Percentiles rank a stretch among this genome's conserved stretches.
These are phyloP conservation scores for Trisateles emortualis DNA, from an alignment of 2,888 invertebrate genomes.

Conservation along the genomic window DNA sequence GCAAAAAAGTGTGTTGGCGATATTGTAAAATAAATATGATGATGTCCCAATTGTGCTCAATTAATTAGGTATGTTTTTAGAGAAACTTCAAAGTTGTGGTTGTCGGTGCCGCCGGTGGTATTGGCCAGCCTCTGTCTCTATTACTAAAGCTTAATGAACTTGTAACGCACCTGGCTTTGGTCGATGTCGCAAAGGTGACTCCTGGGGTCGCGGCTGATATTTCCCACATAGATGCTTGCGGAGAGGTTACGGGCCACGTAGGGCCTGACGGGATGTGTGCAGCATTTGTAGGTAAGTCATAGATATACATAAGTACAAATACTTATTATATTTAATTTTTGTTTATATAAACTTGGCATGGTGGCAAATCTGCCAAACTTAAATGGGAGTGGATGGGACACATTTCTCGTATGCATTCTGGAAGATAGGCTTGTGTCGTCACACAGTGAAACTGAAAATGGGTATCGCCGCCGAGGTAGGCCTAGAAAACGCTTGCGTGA, in stretches of 20 bases:
- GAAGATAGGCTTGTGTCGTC: no score
- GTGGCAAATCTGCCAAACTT: no score
- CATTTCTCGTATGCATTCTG: no score
- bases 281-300: conserved; percentile 90
- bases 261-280: conserved; percentile 92
- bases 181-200: conserved; percentile 95
- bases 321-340: no score
- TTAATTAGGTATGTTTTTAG: conserved; percentile 84
- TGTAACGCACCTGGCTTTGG: conserved; percentile 94
- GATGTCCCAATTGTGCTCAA: no score
- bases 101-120: conserved; percentile 98
- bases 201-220: conserved; percentile 99
- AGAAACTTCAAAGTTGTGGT: conserved; percentile 97
- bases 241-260: conserved; percentile 91
- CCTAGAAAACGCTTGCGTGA: no score
- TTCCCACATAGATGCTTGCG: conserved; percentile 97
- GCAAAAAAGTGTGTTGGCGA: no score
- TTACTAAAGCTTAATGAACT: conserved; percentile 96
- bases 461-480: no score
- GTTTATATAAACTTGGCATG: no score
- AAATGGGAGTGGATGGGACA: no score
- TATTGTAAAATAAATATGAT: neutral
- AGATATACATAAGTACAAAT: neutral
- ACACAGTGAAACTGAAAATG: no score
- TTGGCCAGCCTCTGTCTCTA: conserved; percentile 98